These are phyloP conservation scores for Mustela nigripes DNA, from an alignment of 2,113 vertebrate species.

Conservation along the genomic window DNA sequence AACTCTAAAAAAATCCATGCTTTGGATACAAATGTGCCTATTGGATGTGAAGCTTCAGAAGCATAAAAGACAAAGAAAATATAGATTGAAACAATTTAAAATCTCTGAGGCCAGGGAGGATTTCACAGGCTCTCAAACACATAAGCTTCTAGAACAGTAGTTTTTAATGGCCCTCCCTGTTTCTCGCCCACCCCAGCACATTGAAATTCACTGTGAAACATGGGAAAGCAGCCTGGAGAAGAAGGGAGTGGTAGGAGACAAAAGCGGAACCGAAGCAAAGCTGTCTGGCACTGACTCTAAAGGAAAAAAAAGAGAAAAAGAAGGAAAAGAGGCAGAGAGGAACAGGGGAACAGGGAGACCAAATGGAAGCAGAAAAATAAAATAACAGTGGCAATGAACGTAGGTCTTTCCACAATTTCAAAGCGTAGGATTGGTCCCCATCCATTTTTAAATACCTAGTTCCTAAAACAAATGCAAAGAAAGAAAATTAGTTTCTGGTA, in stretches of 20 bases:
- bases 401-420: background rate
- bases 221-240: background rate
- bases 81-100: constrained; percentile 50
- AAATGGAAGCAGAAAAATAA: background rate
- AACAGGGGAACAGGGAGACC: background rate
- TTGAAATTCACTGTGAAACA: background rate
- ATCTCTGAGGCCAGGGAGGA: constrained; percentile 25
- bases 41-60: constrained; percentile 62
- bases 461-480: background rate
- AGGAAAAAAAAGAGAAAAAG: background rate
- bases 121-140: constrained; percentile 60
- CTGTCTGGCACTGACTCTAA: background rate
- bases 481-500: background rate
- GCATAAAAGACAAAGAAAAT: constrained; percentile 64
- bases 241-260: background rate
- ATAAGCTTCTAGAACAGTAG: background rate
- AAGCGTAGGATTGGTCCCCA: background rate
- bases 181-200: background rate
- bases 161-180: background rate
- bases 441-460: background rate
- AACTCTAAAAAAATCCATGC: constrained; percentile 81
- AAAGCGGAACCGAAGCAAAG: background rate
- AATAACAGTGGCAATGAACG: too few species aligned
- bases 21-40: constrained; percentile 71
- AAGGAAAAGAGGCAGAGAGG: background rate